Percentiles rank a stretch among this genome's conserved stretches.
These are phyloP conservation scores for Agrotis clavis DNA, from an alignment of 2,888 invertebrate genomes.

Conservation along the genomic window DNA sequence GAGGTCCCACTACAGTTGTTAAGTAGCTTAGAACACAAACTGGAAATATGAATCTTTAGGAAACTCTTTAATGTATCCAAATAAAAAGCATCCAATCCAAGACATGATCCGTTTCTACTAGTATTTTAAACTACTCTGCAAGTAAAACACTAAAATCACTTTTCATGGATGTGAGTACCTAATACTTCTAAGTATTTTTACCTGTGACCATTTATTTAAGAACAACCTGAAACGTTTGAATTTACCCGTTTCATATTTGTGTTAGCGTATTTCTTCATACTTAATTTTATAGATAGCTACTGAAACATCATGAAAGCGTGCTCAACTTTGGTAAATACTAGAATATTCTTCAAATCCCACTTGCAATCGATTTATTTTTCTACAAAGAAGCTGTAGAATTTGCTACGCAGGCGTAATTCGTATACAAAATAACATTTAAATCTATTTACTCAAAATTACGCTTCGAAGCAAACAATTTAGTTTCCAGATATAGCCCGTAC, in stretches of 20 bases:
- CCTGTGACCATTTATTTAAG: too few species aligned
- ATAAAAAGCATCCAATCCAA: not conserved
- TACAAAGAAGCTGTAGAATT: too few species aligned
- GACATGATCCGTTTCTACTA: not conserved
- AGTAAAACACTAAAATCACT: not conserved
- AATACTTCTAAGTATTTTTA: constrained; percentile 28
- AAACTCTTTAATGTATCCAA: not conserved
- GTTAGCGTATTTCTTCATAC: too few species aligned
- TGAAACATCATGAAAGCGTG: too few species aligned
- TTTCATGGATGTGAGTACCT: not conserved
- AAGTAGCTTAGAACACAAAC: not conserved
- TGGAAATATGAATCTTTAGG: too few species aligned
- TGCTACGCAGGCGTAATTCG: too few species aligned
- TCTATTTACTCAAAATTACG: constrained; percentile 1
- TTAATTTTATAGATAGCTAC: too few species aligned
- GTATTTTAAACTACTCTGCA: not conserved
- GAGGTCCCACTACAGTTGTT: not conserved
- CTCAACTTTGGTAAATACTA: too few species aligned
- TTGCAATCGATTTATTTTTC: too few species aligned
- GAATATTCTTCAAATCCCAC: too few species aligned
- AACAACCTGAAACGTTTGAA: too few species aligned
- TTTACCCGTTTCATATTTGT: too few species aligned
- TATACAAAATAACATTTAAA: constrained; percentile 12
- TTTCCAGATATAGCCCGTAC: constrained; percentile 26
- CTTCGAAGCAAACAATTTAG: constrained; percentile 10